Base-by-base conservation (phyloP, 2,888 invertebrate species). In the Encarsia formosa region DNA sequence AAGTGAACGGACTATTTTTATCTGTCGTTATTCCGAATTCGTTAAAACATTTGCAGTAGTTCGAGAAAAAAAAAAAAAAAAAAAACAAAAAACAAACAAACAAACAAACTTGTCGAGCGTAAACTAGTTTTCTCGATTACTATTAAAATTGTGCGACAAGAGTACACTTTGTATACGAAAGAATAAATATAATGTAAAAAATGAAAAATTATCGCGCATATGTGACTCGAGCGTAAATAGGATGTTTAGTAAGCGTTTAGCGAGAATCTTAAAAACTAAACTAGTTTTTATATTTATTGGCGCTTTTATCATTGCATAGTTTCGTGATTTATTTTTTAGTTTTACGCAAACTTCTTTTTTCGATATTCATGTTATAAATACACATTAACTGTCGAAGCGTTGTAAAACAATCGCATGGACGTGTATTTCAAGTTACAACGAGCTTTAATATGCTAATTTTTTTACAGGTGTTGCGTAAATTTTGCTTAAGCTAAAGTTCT, bases 131-230 rank as follows among this genome's bases (percentile, higher is more conserved):
- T 50, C 20, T 31, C 18, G 16, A 49, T 43, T 29, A 49, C 38
- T 52, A 42, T 52, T 42, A 49, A 42, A 46, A 52, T 45, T 45
- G 55, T 39, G 50, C 34, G 45, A 41, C 23, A 44, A 38, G 20
- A 45, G 48, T 52, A 44, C 52, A 49, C 38, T 56, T 56, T 52
- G 55, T 56, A 56, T 56, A 56, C 55, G 55, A 56, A 49, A 49
- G 46, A 59, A 59, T 55, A 60, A 56, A 52, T 18, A 41, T 57
- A 59, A 53, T 32, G 45, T 53, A 11, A 47, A 54, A 52, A 52
- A 52, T 52, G 51, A 37, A 45, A 53, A 55, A 48, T n/a, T n/a
- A n/a, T 40, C 37, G 48, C 48, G 52, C 43, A 50, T 52, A 52
- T 45, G 48, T 48, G 35, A 48, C 55, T 45, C 40, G 32, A 51